These are phyloP conservation scores for Mus spretus DNA, from an alignment of 2,797 vertebrate species.

Conservation along the genomic window DNA sequence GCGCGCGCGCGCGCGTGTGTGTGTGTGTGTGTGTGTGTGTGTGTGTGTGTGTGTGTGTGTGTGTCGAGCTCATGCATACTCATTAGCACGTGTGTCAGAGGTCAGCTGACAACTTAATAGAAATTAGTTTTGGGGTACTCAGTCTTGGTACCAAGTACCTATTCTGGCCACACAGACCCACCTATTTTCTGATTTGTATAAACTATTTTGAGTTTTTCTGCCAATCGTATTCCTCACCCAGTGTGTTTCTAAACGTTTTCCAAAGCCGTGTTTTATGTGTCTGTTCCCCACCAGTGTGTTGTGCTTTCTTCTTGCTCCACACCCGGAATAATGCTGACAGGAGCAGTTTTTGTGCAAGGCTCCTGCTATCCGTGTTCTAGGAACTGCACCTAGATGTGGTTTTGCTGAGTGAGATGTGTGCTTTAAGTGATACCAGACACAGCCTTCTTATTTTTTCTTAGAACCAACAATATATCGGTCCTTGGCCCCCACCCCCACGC, in stretches of 20 bases:
- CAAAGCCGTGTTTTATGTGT: not conserved
- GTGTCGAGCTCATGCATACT: not conserved
- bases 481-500: not conserved
- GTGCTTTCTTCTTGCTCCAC: not conserved
- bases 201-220: not conserved
- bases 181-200: not conserved
- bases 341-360: not conserved
- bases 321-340: not conserved
- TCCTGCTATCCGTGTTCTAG: not conserved
- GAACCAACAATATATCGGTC: not conserved
- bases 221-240: not conserved
- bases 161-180: not conserved
- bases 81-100: not conserved
- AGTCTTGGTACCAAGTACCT: not conserved
- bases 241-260: not conserved
- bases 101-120: not conserved
- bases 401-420: constrained; percentile 16
- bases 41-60: no score
- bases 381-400: not conserved
- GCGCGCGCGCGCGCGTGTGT: no score
- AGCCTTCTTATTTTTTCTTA: not conserved
- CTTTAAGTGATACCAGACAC: not conserved
- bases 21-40: not conserved
- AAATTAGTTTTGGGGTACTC: not conserved
- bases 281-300: not conserved